Conservation (phyloP, 2,113 vertebrate species). For the Smithornis capensis region DNA sequence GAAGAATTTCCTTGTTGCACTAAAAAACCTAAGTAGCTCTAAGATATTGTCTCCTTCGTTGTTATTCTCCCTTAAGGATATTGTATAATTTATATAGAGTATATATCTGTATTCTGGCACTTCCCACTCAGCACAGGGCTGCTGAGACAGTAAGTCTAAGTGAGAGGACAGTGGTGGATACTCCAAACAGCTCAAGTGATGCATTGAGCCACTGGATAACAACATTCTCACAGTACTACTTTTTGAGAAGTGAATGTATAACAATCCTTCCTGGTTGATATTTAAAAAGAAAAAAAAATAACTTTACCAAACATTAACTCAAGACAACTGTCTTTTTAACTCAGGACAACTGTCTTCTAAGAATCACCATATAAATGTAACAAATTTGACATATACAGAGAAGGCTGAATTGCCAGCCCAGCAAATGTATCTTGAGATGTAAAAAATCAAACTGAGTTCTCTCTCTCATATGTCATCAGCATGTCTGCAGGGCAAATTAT, state of each 20-base stretch:
- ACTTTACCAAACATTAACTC: not conserved
- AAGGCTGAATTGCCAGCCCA: slow-evolving; percentile 24
- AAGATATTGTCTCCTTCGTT: not conserved
- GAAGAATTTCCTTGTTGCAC: not conserved
- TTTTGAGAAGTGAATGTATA: not conserved
- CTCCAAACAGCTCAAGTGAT: not conserved
- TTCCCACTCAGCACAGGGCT: not conserved
- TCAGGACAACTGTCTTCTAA: not conserved
- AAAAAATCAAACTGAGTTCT: slow-evolving; percentile 64
- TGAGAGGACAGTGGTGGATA: not conserved
- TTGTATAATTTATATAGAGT: not conserved
- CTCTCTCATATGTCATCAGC: slow-evolving; percentile 63
- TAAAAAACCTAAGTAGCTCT: not conserved
- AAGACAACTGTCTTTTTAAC: not conserved
- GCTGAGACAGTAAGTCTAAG: not conserved
- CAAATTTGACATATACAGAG: slow-evolving; percentile 13
- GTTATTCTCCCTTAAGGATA: not conserved
- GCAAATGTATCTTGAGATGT: slow-evolving; percentile 48
- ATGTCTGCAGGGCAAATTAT: slow-evolving; percentile 69
- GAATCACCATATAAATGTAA: not conserved
- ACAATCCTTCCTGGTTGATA: not conserved
- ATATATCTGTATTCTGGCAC: not conserved
- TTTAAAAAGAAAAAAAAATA: not conserved
- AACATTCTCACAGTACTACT: not conserved
- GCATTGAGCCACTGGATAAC: not conserved